A percentile compares a stretch with the other conserved stretches of the same genome.
phyloP scores from a whole-genome alignment of 2,888 invertebrate species.

The Parelbella ahira region DNA sequence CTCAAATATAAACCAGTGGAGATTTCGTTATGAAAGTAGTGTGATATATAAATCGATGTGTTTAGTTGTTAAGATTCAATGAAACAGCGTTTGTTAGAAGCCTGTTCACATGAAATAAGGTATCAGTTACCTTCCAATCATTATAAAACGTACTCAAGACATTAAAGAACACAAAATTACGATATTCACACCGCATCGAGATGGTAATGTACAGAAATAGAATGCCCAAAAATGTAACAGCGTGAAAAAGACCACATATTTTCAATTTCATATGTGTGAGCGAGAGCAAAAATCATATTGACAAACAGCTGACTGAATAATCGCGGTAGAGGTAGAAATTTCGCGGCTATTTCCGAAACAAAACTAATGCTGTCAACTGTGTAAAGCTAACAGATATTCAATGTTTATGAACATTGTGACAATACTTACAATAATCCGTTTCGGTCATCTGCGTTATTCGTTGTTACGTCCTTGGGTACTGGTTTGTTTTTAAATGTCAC shows the following conservation, averaged over 20 bases:
- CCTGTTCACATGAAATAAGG: conserved; percentile 26
- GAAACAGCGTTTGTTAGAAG: conserved; percentile 15
- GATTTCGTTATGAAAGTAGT: conserved; percentile 5
- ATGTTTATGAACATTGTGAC: neutral
- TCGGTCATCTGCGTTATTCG: conserved; percentile 38
- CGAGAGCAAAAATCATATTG: conserved; percentile 59
- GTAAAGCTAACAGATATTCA: neutral
- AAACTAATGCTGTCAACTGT: conserved; percentile 1
- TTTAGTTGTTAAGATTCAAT: conserved; percentile 4
- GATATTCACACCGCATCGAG: conserved; percentile 71
- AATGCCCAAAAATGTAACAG: conserved; percentile 75
- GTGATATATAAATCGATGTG: conserved; percentile 5
- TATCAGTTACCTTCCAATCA: conserved; percentile 52
- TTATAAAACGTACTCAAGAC: conserved; percentile 46
- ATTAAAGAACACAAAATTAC: conserved; percentile 63
- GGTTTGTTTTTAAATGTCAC: conserved; percentile 43
- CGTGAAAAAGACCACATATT: conserved; percentile 58
- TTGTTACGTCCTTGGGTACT: conserved; percentile 39
- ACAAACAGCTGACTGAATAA: conserved; percentile 71
- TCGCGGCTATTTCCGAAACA: conserved; percentile 26
- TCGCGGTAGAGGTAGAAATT: conserved; percentile 14
- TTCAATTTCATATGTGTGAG: conserved; percentile 46
- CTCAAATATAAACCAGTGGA: conserved; percentile 14
- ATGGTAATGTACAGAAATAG: conserved; percentile 80
- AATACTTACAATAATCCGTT: conserved; percentile 24